Evolutionary conservation across 2,888 invertebrate genomes (phyloP).

Genomic region (Nephrotoma guestfalica): DNA sequence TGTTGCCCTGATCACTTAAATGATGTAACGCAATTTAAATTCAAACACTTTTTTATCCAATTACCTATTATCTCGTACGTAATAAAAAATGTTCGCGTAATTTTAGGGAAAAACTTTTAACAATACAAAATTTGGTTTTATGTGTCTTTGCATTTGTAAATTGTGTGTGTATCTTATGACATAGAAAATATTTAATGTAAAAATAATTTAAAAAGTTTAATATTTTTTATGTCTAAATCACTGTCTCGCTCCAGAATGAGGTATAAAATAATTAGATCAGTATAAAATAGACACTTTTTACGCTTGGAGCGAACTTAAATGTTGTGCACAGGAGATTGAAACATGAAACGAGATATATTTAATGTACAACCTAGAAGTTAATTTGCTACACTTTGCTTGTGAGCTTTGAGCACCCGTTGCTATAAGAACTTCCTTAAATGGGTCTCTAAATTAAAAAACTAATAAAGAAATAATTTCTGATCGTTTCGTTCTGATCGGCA

Average conservation of each 20-base stretch:
- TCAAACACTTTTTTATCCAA: background rate
- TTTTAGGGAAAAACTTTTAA: background rate
- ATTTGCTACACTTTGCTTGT: too few species aligned
- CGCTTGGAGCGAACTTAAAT: background rate
- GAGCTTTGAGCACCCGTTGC: too few species aligned
- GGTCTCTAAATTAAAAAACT: too few species aligned
- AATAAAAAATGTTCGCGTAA: background rate
- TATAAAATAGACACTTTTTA: background rate
- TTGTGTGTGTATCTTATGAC: background rate
- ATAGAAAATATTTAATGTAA: background rate
- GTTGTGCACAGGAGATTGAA: background rate
- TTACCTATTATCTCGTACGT: background rate
- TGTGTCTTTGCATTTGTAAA: background rate
- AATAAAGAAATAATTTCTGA: too few species aligned
- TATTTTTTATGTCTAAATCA: background rate
- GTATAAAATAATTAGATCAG: background rate
- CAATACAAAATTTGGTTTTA: background rate
- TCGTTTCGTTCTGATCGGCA: too few species aligned
- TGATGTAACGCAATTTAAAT: background rate
- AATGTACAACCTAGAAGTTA: background rate
- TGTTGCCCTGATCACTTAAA: background rate
- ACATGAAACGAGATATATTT: background rate
- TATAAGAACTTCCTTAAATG: too few species aligned
- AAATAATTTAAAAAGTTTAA: background rate
- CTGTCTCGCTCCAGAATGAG: background rate